phyloP scores from a whole-genome alignment of 2,888 invertebrate species.

The Lasioglossum malachurum region DNA sequence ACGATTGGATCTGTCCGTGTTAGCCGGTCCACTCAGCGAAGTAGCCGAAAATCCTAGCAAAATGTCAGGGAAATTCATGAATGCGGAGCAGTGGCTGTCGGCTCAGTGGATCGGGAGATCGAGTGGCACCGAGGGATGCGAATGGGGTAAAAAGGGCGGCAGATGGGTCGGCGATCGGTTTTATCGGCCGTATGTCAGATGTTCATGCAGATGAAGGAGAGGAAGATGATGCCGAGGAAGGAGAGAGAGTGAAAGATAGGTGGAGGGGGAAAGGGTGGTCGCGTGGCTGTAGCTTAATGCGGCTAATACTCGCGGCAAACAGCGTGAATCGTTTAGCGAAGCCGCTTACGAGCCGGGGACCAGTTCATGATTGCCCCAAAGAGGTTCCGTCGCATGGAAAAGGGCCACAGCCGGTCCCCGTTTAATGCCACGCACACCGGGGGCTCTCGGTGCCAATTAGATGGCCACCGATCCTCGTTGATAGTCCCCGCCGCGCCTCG shows the following conservation, averaged over 20 bases:
- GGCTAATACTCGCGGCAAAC: slow-evolving; percentile 77
- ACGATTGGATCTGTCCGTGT: background rate
- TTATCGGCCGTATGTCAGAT: slow-evolving; percentile 80
- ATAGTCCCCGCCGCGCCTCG: slow-evolving; percentile 40
- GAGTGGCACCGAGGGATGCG: slow-evolving; percentile 36
- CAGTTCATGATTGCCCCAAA: slow-evolving; percentile 53
- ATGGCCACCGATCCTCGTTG: slow-evolving; percentile 45
- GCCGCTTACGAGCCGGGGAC: slow-evolving; percentile 44
- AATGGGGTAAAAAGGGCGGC: slow-evolving; percentile 71
- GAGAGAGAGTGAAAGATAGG: background rate
- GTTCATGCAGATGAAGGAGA: slow-evolving; percentile 81
- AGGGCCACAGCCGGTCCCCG: background rate
- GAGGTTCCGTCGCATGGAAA: slow-evolving; percentile 37
- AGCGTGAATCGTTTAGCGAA: slow-evolving; percentile 62
- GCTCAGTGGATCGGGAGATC: slow-evolving; percentile 19
- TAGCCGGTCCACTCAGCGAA: background rate
- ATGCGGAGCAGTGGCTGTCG: background rate
- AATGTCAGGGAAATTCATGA: background rate
- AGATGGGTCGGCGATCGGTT: slow-evolving; percentile 76
- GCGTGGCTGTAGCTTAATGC: slow-evolving; percentile 69
- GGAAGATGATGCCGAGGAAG: slow-evolving; percentile 47
- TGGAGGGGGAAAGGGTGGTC: background rate
- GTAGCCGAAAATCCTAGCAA: background rate
- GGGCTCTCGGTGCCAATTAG: slow-evolving; percentile 59
- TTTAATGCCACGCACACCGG: slow-evolving; percentile 25